phyloP scores from a whole-genome alignment of 2,113 vertebrate species.

The Hirundichthys speculiger region DNA sequence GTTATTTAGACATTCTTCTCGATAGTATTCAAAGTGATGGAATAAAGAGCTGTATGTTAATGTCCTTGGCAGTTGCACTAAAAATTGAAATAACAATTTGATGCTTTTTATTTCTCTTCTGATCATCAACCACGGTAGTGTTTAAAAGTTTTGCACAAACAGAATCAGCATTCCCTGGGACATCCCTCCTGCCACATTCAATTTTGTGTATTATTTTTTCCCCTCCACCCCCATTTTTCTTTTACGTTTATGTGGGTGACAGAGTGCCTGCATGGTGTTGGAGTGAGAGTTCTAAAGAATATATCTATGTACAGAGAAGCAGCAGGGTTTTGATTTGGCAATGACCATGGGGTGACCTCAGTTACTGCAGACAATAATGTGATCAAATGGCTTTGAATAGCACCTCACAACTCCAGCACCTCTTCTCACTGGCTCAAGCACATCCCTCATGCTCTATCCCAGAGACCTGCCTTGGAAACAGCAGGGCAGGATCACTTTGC shows the following conservation, averaged over 20 bases:
- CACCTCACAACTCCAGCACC: conserved; percentile 67
- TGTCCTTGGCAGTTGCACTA: not conserved
- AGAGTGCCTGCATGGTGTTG: conserved; percentile 21
- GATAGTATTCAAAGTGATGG: not conserved
- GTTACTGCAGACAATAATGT: conserved; percentile 33
- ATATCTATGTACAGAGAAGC: conserved; percentile 28
- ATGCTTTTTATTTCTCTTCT: not conserved
- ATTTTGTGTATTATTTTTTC: conserved; percentile 4
- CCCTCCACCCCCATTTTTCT: conserved; percentile 2
- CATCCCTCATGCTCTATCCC: conserved; percentile 57
- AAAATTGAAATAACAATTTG: not conserved
- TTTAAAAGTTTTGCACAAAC: conserved; percentile 1
- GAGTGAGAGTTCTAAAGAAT: conserved; percentile 21
- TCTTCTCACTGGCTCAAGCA: conserved; percentile 70
- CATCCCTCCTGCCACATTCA: conserved; percentile 20
- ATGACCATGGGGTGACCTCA: conserved; percentile 21
- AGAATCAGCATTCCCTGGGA: conserved; percentile 12
- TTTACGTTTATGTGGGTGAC: conserved; percentile 49
- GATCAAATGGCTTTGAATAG: conserved; percentile 57
- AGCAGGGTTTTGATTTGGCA: conserved; percentile 14
- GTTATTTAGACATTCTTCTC: not conserved
- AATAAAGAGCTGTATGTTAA: not conserved
- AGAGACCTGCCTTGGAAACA: conserved; percentile 50
- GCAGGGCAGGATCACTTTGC: conserved; percentile 59
- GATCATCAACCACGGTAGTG: not conserved